Percentiles rank a stretch among this genome's conserved stretches.
Evolutionary conservation across 2,113 vertebrate genomes (phyloP).

Genomic region (Ictidomys tridecemlineatus): DNA sequence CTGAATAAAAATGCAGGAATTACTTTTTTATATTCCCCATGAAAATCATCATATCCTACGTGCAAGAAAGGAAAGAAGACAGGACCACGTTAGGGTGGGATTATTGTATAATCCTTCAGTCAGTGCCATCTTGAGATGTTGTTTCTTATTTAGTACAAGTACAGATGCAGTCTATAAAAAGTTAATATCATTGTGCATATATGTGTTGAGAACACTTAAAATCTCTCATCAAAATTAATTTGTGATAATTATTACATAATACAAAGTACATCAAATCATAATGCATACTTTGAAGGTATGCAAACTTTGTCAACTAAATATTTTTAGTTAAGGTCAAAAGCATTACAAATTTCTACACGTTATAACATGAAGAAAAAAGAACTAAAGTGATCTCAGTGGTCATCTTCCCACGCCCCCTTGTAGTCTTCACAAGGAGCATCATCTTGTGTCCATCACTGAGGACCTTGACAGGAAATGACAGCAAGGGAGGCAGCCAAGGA

Average conservation of each 20-base stretch:
- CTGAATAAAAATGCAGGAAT: not conserved
- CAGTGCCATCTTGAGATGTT: not conserved
- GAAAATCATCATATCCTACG: not conserved
- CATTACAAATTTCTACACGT: not conserved
- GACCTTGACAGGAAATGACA: not conserved
- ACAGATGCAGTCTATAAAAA: not conserved
- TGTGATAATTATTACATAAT: not conserved
- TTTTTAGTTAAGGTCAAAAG: not conserved
- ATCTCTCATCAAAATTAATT: not conserved
- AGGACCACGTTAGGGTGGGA: too few relatives aligned
- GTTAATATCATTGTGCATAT: not conserved
- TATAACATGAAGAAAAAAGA: not conserved
- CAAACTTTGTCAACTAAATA: not conserved
- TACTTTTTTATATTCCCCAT: not conserved
- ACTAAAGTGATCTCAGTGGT: not conserved
- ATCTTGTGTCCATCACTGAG: too few relatives aligned
- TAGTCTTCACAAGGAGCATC: not conserved
- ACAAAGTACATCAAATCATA: not conserved
- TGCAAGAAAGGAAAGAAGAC: not conserved
- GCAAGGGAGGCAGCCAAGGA: not conserved
- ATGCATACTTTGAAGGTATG: not conserved
- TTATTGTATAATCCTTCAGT: not conserved
- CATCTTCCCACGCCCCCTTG: not conserved
- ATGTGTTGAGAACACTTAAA: not conserved
- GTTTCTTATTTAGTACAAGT: not conserved